Base-by-base conservation (phyloP, 2,797 vertebrate genomes). In the Peromyscus attwateri region DNA sequence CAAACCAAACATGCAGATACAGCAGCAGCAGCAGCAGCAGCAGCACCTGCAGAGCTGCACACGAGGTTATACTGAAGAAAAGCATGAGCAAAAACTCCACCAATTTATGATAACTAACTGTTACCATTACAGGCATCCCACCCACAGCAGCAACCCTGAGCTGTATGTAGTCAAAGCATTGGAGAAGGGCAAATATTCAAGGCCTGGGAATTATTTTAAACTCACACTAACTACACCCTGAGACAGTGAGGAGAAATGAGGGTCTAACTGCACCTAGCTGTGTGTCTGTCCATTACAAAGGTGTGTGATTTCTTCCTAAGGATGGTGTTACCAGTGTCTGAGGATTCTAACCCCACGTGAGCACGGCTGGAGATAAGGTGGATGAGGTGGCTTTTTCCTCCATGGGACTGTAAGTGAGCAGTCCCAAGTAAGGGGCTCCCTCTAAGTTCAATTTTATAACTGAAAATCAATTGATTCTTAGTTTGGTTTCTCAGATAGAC, bases 141-240 rank as follows among this genome's bases (percentile, higher is more conserved):
- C 5, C 37, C 71, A 96, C 71, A 93, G 87, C 71, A 43, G 60
- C 60, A 29, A 31, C 4, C 8, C 60, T 43, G 29, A 31, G 81
- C 27, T 83, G 81, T 37, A 75, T 83, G 81, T 37, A 75, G 8
- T 76, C 96, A 89, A 66, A 62, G 60, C 12, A 90, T 1, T 11
- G 23, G 12, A 92, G 68, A 88, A 79, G 16, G 40, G 76, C 37
- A 87, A 66, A 94, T 73, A 88, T 19, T 89, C 77, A 83, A 89
- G 81, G 21, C 23, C 91, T 84, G 91, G 49, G 52, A 46, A 57
- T 70, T 34, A 91, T 71, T 91, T 96, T 85, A 96, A 94, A 90
- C 29, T 84, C 43, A 83, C 34, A 37, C 46, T 85, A 66, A 87
- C 57, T 49, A 91, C 77, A 80, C 23, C 52, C 46, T 68, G 83